Base-by-base conservation (phyloP, 1,140 invertebrate species). In the Cardiocondyla obscurior region DNA sequence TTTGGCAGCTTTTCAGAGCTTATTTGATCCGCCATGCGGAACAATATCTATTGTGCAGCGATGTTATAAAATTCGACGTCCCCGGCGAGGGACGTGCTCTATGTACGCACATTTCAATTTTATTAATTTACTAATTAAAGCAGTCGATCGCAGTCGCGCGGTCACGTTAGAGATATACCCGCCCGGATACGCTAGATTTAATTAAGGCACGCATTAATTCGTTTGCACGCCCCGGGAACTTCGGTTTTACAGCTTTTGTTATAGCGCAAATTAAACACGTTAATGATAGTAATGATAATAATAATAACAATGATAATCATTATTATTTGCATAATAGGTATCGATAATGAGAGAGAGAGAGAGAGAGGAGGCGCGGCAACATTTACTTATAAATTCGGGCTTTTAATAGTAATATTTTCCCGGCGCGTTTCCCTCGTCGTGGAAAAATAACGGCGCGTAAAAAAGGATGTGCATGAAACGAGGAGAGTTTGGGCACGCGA, bases 61-160 rank as follows among this genome's bases (percentile, higher is more conserved):
- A 36, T 22, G 44, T 77, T 64, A 42, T 64, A 67, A 65, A 77
- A 39, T 77, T 53, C 73, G 28, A 67, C 33, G n/a, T 60, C 14
- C 36, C 36, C 28, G 28, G 19, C 30, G n/a, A 76, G 57, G n/a
- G 28, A 51, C 49, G 1, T 19, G 25, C 19, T 33, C 7, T 16
- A 49, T 44, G 30, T 81, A 10, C 36, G 4, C n/a, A 53, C 16
- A 28, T 28, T 72, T 73, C 67, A 58, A 60, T 81, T 73, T 81
- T 51, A 53, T 73, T 57, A 60, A 73, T 72, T 73, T 57, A 36
- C 39, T 60, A 81, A 81, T 81, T 81, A 81, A 62, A 73, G 39
- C 39, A 36, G 69, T 60, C 39, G 67, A 81, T 81, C 67, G 77
- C 77, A 39, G 19, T 58, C 25, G 33, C 33, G 58, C 19, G 62